Evolutionary conservation across 1,140 invertebrate species (phyloP), one percentile per base, ranked within the genome.

Genomic region (Cephus cinctus): DNA sequence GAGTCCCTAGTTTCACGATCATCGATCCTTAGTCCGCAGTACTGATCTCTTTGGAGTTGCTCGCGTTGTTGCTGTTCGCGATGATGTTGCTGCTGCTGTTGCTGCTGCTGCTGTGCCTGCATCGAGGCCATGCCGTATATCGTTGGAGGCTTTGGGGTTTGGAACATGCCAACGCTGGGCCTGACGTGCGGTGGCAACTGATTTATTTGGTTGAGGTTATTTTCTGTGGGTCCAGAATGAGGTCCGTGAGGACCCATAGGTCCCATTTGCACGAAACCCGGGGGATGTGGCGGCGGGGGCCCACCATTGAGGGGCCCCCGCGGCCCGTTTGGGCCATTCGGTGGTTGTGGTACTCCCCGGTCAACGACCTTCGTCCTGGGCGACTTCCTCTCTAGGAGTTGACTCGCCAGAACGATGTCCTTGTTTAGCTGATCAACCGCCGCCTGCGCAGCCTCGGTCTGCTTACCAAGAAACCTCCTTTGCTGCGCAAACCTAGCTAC

Each of bases 401-500:
- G 87, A 42, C 86, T 87, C 34, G 86, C 86, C 65, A 88, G 70
- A 59, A 91, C 76, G 25, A 88, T 74, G 62, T 92, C 89, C 73
- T 91, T 91, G 71, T 89, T 92, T 8, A 90, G 73, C 68, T 89
- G 86, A 57, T 90, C 88, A 2, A 86, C 87, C 1, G 87, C 86
- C 0, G 83, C 86, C 12, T 86, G 83, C 9, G 84, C 83, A 16
- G 81, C 83, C 59, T 90, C 87, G 32, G 83, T 83, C 63, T 89
- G 86, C 65, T 91, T 91, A 35, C 83, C 84, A 45, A 86, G 77
- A 54, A 86, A 84, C 54, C 86, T 80, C 46, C 86, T 81, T 63
- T 90, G 89, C 53, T 93, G 89, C 30, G 92, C 82, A 64, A 92
- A 94, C 52, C 90, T 83, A 11, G 85, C 85, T 34, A 96, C 82